Base-by-base conservation (phyloP, 1,140 invertebrate species). In the Druon quercuslanigerum region DNA sequence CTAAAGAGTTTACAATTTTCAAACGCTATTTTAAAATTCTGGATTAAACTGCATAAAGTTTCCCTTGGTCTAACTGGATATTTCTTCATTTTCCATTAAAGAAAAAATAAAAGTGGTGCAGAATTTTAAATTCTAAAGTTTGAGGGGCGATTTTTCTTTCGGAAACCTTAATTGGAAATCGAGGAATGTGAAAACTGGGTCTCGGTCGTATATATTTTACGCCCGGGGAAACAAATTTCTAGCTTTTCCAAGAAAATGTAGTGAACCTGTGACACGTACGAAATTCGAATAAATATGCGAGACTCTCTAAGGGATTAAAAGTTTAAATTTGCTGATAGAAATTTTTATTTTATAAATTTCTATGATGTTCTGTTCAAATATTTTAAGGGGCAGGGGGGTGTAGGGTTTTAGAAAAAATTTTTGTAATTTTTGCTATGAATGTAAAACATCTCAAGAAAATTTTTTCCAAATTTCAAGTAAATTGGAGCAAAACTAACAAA, bases 131-230 rank as follows among this genome's bases (percentile, higher is more conserved):
- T 72, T 72, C 20, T 51, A 72, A 72, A 51, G n/a, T 56, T 46
- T n/a, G 33, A 73, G 16, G 3, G 20, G 7, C 50, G 19, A 20
- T 54, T 73, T 73, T 66, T 66, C 33, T 14, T 25, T 19, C 54
- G 8, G 56, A 7, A 60, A 60, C 33, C 56, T 50, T 72, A 72
- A 72, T 17, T 72, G 54, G 17, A 54, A 73, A 57, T 3, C 52
- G 11, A 13, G 25, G 72, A 54, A 12, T 56, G 20, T 52, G 72
- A 54, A 56, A 73, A 56, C 51, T 57, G 52, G 72, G 72, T 73
- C 72, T 73, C 17, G 52, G 72, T 73, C 72, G 72, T 73, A 56
- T 73, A 73, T 73, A 73, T 73, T 73, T 66, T 25, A 40, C 9
- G 72, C 72, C 52, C 17, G 12, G 25, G 19, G 57, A 66, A 33